Evolutionary conservation across 2,113 vertebrate species (phyloP), one percentile per base, ranked within the genome.

Genomic region (Urocitellus parryii): DNA sequence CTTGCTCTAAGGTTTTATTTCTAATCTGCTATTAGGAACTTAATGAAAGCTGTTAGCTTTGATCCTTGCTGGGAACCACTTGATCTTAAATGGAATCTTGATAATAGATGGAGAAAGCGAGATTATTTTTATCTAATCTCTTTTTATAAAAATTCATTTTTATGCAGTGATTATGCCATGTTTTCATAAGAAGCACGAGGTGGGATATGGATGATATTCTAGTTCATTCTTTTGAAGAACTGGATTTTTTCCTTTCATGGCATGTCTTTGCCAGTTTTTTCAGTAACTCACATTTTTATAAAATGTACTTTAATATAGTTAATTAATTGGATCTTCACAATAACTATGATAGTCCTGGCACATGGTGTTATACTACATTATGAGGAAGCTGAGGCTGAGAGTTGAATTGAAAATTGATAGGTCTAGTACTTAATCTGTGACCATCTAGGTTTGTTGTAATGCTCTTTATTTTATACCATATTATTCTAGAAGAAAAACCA

Each of bases 41-140:
- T 70, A 73, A 42, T 89, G 25, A 65, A 84, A 92, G 16, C 37
- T 81, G 2, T 86, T 92, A 84, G 37, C 37, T 68, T 76, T 95
- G 37, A 67, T 85, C 4, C 5, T 73, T 56, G 39, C 13, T 90
- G 37, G 53, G 42, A 77, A 90, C 67, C 53, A 90, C 22, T 3
- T 68, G 34, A 42, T 84, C 34, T 65, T 80, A 83, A 89, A 76
- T 42, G 77, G 37, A 85, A 88, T 97, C 80, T 96, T 95, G 58
- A 56, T 78, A 25, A 53, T 92, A 56, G 29, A 29, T 85, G 68
- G 10, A 77, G 72, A 90, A 91, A 63, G 70, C 8, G 83, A 91
- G 10, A 56, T 27, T 45, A 68, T 39, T n/a, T 53, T 39, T 53
- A 68, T 53, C 73, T 48, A 29, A 17, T 88, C 61, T 20, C 90